A percentile compares a stretch with the other conserved stretches of the same genome.
These are phyloP conservation scores for Diabrotica virgifera DNA, from an alignment of 1,140 invertebrate genomes.

Conservation along the genomic window DNA sequence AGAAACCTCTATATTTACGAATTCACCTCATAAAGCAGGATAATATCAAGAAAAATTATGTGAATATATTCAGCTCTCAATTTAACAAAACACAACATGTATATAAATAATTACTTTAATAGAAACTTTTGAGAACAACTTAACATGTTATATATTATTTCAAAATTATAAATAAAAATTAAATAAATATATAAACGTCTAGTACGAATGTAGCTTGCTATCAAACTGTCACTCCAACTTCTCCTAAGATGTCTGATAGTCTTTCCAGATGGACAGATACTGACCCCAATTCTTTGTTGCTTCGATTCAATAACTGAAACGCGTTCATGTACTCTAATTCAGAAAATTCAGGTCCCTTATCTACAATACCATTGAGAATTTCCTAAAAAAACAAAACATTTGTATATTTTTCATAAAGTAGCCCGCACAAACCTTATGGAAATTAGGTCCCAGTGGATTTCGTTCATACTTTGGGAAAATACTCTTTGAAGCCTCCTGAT, in stretches of 20 bases:
- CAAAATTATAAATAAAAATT: constrained; percentile 4
- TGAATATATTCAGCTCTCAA: too few relatives aligned
- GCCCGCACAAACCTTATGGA: too few relatives aligned
- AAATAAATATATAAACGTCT: constrained; percentile 7
- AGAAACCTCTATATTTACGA: too few relatives aligned
- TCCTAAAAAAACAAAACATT: constrained; percentile 58
- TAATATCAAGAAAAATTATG: too few relatives aligned
- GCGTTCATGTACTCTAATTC: constrained; percentile 85
- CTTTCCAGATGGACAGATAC: constrained; percentile 58
- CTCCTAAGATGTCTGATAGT: constrained; percentile 64
- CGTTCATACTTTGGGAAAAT: too few relatives aligned
- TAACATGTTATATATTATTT: constrained; percentile 12
- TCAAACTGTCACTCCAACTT: constrained; percentile 63
- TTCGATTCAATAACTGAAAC: constrained; percentile 68
- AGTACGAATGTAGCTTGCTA: not conserved
- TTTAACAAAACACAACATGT: not conserved
- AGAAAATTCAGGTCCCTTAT: constrained; percentile 79
- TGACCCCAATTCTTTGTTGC: constrained; percentile 46
- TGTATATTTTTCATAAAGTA: too few relatives aligned
- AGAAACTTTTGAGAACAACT: constrained; percentile 5
- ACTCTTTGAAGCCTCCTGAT: too few relatives aligned
- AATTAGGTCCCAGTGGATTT: too few relatives aligned
- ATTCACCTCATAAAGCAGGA: too few relatives aligned
- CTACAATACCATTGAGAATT: constrained; percentile 76
- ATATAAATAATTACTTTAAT: constrained; percentile 1